Evolutionary conservation across 1,140 invertebrate genomes (phyloP).

Genomic region (Muscidifurax raptorellus): DNA sequence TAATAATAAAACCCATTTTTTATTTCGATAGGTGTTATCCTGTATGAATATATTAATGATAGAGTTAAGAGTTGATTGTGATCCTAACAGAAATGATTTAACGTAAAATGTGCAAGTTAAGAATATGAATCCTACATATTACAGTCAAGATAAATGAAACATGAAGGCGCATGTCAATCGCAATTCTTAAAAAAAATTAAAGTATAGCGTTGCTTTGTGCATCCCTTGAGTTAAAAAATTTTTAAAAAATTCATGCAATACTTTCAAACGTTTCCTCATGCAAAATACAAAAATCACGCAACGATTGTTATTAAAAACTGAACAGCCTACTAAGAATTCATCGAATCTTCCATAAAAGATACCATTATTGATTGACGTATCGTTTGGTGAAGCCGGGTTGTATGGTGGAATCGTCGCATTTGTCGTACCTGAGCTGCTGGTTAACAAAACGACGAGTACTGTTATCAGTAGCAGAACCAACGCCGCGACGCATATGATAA

Average conservation of each 20-base stretch:
- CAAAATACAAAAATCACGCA: background rate
- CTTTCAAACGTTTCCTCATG: background rate
- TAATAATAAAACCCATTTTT: too few species aligned
- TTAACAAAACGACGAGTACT: slow-evolving; percentile 2
- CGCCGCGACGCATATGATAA: background rate
- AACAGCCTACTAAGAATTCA: background rate
- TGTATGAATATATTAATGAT: too few species aligned
- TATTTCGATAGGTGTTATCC: too few species aligned
- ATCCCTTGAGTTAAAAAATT: too few species aligned
- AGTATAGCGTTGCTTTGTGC: too few species aligned
- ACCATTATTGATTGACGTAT: slow-evolving; percentile 51
- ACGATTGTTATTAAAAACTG: background rate
- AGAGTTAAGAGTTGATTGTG: too few species aligned
- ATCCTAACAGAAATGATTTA: too few species aligned
- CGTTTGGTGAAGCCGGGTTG: slow-evolving; percentile 27
- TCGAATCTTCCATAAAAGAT: slow-evolving; percentile 20
- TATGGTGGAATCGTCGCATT: background rate
- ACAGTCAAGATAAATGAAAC: too few species aligned
- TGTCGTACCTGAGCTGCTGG: slow-evolving; percentile 39
- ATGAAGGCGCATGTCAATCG: too few species aligned
- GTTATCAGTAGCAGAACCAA: background rate
- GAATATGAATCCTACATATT: too few species aligned
- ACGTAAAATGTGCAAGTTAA: too few species aligned
- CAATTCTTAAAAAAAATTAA: too few species aligned
- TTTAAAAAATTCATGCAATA: background rate